phyloP scores from a whole-genome alignment of 2,797 vertebrate species.

The Florisuga fusca region DNA sequence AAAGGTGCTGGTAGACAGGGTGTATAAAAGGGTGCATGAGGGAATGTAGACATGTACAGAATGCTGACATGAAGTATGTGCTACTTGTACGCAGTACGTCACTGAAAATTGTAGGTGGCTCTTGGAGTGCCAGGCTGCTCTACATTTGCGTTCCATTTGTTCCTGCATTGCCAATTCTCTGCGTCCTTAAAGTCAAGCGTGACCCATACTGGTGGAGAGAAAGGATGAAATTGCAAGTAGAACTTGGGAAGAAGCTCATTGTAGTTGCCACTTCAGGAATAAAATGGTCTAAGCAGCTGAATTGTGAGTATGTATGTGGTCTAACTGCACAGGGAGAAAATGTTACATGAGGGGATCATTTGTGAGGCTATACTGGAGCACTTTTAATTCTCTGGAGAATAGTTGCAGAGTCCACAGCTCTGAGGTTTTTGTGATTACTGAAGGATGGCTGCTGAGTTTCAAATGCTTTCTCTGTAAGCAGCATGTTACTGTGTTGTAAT shows the following conservation, averaged over 20 bases:
- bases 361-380: neutral
- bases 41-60: neutral
- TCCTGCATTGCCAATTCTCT: neutral
- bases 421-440: neutral
- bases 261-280: neutral
- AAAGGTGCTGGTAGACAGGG: neutral
- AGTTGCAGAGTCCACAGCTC: neutral
- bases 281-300: neutral
- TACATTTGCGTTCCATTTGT: neutral
- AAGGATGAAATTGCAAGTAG: neutral
- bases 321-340: neutral
- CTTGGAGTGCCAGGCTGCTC: neutral
- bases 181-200: neutral
- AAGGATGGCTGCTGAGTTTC: neutral
- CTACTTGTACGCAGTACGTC: neutral
- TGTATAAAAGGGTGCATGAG: neutral
- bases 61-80: neutral
- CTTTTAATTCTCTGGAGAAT: neutral
- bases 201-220: neutral
- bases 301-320: neutral
- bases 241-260: neutral
- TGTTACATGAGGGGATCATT: neutral
- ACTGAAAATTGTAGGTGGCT: neutral
- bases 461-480: neutral
- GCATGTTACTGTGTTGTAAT: fast-evolving